Evolutionary conservation across 2,113 vertebrate species (phyloP), one percentile per base, ranked within the genome.

Genomic region (Barbus barbus): DNA sequence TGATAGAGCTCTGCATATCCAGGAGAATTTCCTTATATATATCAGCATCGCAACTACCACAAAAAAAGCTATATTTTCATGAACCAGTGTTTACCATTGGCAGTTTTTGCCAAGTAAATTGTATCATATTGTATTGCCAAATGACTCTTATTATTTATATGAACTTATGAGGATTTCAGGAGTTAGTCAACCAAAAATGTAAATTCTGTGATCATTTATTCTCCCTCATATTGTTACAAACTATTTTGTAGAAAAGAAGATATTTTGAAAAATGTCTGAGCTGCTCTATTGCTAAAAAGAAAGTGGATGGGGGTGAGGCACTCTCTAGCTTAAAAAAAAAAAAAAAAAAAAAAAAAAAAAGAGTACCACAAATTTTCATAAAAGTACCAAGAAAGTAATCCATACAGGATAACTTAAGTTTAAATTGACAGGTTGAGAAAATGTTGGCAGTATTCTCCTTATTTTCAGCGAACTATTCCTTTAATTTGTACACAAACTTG

Each of bases 1-100:
- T 38, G 33, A 60, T 78, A 53, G 31, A 60, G 75, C 22, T 78
- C 41, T 46, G 36, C 58, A 65, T 38, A 44, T 16, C 56, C 77
- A 28, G 14, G 13, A 44, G 77, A 79, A 38, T 9, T 79, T 65
- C n/a, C 14, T 31, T 28, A 11, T 3, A 75, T 9, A 74, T 26
- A 44, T 31, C 72, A 77, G 5, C 48, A 53, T 76, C n/a, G n/a
- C n/a, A n/a, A n/a, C n/a, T n/a, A n/a, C n/a, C n/a, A n/a, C n/a
- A 46, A 76, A 76, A 75, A 26, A 9, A n/a, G 22, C 53, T 60
- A 60, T 60, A 60, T 60, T 3, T 60, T 67, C 16, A 20, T 9
- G 24, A 63, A 2, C 24, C 60, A 61, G 2, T 61, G 28, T 28
- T 14, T 58, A 58, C 22, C 1, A 11, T 61, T 61, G 12, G 7